Base-by-base conservation (phyloP, 1,140 invertebrate species). In the Melitaea cinxia region DNA sequence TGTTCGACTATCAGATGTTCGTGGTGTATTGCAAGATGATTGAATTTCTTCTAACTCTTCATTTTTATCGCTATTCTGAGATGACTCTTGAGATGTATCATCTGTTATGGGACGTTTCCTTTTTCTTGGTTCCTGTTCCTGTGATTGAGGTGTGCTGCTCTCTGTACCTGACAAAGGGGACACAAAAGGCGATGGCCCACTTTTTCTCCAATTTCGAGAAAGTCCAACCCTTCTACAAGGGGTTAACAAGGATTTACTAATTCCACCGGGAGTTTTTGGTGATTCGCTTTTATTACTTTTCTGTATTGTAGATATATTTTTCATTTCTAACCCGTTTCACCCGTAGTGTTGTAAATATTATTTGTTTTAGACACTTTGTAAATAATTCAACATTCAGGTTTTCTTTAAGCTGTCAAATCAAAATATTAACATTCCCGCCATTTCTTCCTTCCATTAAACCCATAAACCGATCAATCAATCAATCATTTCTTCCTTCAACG, bases 191-290 rank as follows among this genome's bases (percentile, higher is more conserved):
- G 88, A 89, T 37, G 70, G 39, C 4, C 80, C 82, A 65, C 64
- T 73, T 68, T 80, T 87, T 65, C 71, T 85, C 82, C 82, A 85
- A 49, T 86, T 88, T 14, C 85, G 80, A 14, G 85, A 89, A 17
- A 90, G 68, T 15, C 88, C 88, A 23, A 90, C 68, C 68, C 88
- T 68, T 70, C 88, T 71, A 53, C 83, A 85, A 53, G 88, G 86
- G 53, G 88, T 90, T 30, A 90, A 62, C 24, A 84, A 74, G 2
- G 83, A 82, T 58, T 87, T 90, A 61, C 85, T 88, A 4, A 90
- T 90, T 14, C 88, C 88, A 47, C 85, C 88, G 4, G 85, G 83
- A 10, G 88, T 90, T 72, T 89, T 88, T 9, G 88, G 85, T 4
- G 88, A 85, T 30, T 82, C 73, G 17, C 26, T 65, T 56, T 75